Base-by-base conservation (phyloP, 1,140 invertebrate genomes). In the Cepaea nemoralis region DNA sequence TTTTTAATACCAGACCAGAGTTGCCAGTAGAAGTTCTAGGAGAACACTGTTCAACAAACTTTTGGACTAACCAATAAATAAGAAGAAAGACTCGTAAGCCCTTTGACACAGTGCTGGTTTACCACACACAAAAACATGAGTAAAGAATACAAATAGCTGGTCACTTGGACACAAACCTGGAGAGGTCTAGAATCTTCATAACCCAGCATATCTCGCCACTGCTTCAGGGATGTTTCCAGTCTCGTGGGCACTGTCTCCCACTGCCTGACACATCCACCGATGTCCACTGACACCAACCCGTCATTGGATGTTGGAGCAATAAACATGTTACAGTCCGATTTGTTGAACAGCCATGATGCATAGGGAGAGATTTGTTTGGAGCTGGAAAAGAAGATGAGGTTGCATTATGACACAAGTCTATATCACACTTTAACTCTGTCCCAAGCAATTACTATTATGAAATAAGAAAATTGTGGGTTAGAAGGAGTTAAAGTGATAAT, bases 231-330 rank as follows among this genome's bases (percentile, higher is more conserved):
- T 35, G 88, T 88, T 75, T 93, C 89, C 50, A 95, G 89, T 70
- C 92, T 89, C 3, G 86, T 83, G 19, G 91, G 83, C 8, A 91
- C 91, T 19, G 93, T 93, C 89, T 95, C 93, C 94, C 94, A 95
- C 19, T 94, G 85, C 45, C 94, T 89, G 40, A 95, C 89, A 82
- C 92, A 92, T 1, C 94, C 94, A 71, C 90, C 90, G 8, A 90
- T 89, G 86, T 95, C 94, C 24, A 94, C 93, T 1, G 94, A 94
- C 24, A 94, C 92, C 50, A 95, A 83, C 59, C 90, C 93, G 85
- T 91, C 92, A 82, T 91, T 92, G 88, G 85, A 93, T 75, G 90
- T 86, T 19, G 87, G 83, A 33, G 91, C 88, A 71, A 93, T 83
- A 12, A 91, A 83, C 16, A 92, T 79, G 40, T 87, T 88, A 0